phyloP scores from a whole-genome alignment of 2,888 invertebrate species.

The Euphydryas editha region DNA sequence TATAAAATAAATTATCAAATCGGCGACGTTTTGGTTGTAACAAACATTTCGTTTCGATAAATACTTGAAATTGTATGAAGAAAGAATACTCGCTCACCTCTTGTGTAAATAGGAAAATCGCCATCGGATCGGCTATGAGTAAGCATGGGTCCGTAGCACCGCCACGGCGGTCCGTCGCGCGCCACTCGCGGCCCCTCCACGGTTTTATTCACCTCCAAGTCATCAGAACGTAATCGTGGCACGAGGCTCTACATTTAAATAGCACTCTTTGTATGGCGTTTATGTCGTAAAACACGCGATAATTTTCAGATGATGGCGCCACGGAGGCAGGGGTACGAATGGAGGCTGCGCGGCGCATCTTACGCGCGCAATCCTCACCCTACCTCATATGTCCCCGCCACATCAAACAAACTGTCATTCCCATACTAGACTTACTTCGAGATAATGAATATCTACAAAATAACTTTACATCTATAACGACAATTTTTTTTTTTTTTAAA shows the following conservation, averaged over 20 bases:
- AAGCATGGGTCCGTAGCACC: constrained; percentile 89
- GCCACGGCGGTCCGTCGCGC: constrained; percentile 82
- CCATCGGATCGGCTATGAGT: constrained; percentile 94
- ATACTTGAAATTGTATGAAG: background rate
- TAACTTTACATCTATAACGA: background rate
- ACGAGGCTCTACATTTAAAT: constrained; percentile 49
- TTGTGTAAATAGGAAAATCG: constrained; percentile 91
- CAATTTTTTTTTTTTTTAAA: no score
- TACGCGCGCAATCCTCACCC: constrained; percentile 74
- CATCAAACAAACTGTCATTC: constrained; percentile 19
- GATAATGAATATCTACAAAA: constrained; percentile 4
- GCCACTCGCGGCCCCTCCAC: constrained; percentile 82
- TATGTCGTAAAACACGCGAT: constrained; percentile 61
- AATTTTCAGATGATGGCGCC: constrained; percentile 74
- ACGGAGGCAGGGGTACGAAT: constrained; percentile 59
- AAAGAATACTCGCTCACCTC: constrained; percentile 83
- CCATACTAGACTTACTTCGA: constrained; percentile 14
- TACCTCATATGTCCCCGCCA: constrained; percentile 30
- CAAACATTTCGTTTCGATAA: background rate
- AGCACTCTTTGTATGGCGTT: constrained; percentile 57
- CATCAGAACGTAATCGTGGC: constrained; percentile 71
- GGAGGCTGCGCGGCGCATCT: constrained; percentile 81
- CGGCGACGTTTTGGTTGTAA: background rate
- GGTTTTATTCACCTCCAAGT: constrained; percentile 73
- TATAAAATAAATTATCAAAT: background rate